Evolutionary conservation across 1,140 invertebrate genomes (phyloP), one percentile per base, ranked within the genome.

Genomic region (Bombus consobrinus): DNA sequence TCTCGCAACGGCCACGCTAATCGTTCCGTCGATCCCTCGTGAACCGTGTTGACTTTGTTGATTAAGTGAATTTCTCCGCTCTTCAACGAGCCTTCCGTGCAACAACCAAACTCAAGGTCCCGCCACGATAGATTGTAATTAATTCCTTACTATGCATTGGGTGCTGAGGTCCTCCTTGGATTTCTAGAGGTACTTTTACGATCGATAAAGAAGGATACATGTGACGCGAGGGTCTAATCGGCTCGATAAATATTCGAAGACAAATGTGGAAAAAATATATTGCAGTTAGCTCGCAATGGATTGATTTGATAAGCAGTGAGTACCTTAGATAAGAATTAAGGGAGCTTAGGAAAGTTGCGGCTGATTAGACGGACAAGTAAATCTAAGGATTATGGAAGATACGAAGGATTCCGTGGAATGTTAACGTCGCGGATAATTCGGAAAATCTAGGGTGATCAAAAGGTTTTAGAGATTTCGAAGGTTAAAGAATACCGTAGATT

Each of bases 31-130:
- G 39, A 78, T 71, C 39, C 53, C 25, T 25, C n/a, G 47, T 15
- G 37, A 72, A 43, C 75, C 59, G 59, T 47, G 76, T 84, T 81
- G 41, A 73, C 69, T 62, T 15, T 39, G 76, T 37, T 41, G 76
- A 73, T 78, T 59, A 57, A 83, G 32, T n/a, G 74, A 57, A 77
- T 47, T 34, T 69, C 43, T 69, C 1, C n/a, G 18, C 28, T 39
- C 28, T 6, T 25, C 34, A 25, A 22, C 18, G 1, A 74, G 4
- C 22, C 8, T 62, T 47, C 25, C 6, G 9, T n/a, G 47, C 59
- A 25, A 3, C 37, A 32, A 76, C 43, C 57, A 34, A 34, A 57
- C 53, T 22, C 64, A 78, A 59, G 64, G 43, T 41, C 15, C 43
- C 39, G 10, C 1, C 28, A 6, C 6, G 13, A 28, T 25, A n/a